Evolutionary conservation across 2,888 invertebrate species (phyloP), one percentile per base, ranked within the genome.

Genomic region (Lottia scabra): DNA sequence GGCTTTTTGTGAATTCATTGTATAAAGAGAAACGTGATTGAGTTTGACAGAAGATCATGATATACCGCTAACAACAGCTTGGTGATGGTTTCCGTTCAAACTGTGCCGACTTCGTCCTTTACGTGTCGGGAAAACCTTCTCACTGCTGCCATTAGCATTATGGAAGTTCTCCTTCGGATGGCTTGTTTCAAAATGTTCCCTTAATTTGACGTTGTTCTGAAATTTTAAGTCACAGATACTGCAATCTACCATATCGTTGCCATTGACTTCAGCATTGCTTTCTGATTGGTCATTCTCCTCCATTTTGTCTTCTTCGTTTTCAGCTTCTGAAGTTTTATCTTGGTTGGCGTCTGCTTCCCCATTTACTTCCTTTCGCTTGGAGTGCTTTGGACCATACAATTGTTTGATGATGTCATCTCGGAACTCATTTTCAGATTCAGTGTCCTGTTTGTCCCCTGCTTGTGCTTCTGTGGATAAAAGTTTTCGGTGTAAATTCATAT

Each of bases 401-500:
- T 72, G 75, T 63, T 73, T 75, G 23, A 79, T 76, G 30, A 79
- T 76, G 45, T 79, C 73, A 5, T 76, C 76, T 23, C 76, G 71
- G 13, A 78, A 70, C 13, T 73, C 74, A 46, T 65, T 63, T 12
- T 46, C 63, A 26, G 30, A 38, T 44, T 67, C 74, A 67, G 73
- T 73, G 26, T 71, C 62, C n/a, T 76, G 73, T 26, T 75, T 73
- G 64, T 78, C 76, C 15, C 72, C 46, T 19, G 74, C 73, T 15
- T 68, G 68, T 19, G 83, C 81, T 12, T 83, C 74, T 23, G 86
- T 86, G 13, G 87, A 84, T 68, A 97, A 90, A 71, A 98, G 91
- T 89, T 97, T 97, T 80, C 96, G 93, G 87, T 98, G 98, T 56
- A 98, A 92, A 88, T 95, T 97, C 71, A 95, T 91, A 88, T 98